Evolutionary conservation across 2,113 vertebrate species (phyloP).

Genomic region (Melanerpes aurifrons): DNA sequence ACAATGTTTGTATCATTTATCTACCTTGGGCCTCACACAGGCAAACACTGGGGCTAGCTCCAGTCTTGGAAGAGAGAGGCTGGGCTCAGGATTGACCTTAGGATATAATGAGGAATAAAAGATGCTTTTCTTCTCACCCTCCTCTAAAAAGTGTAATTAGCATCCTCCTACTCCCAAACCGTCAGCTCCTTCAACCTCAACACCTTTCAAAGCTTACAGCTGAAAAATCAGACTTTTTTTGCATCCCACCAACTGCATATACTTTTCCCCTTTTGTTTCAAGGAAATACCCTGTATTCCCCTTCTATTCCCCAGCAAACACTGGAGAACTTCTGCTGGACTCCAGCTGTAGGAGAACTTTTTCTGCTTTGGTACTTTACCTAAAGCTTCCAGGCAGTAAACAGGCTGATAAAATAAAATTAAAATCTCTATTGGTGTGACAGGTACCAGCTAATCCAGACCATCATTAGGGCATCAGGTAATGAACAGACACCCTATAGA

Average conservation of each 20-base stretch:
- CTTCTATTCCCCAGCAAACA: neutral
- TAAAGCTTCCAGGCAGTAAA: constrained; percentile 59
- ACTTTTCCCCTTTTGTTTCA: neutral
- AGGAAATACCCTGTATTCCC: neutral
- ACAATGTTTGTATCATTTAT: constrained; percentile 59
- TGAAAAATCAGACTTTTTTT: neutral
- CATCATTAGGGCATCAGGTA: constrained; percentile 61
- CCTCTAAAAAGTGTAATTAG: neutral
- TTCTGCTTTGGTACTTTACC: constrained; percentile 18
- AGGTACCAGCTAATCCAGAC: constrained; percentile 78
- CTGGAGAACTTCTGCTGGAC: neutral
- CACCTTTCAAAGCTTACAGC: neutral
- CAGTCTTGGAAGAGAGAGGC: neutral
- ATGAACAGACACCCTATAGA: constrained; percentile 70
- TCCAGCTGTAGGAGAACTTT: neutral
- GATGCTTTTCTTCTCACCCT: neutral
- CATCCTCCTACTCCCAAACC: neutral
- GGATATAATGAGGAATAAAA: neutral
- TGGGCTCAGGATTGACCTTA: neutral
- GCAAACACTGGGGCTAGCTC: neutral
- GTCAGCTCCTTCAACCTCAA: neutral
- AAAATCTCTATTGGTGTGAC: constrained; percentile 62
- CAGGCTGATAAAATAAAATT: constrained; percentile 65
- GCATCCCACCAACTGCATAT: neutral
- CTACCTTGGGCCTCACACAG: neutral